Conservation (phyloP, 2,113 vertebrate genomes). For the Eolophus roseicapilla region DNA sequence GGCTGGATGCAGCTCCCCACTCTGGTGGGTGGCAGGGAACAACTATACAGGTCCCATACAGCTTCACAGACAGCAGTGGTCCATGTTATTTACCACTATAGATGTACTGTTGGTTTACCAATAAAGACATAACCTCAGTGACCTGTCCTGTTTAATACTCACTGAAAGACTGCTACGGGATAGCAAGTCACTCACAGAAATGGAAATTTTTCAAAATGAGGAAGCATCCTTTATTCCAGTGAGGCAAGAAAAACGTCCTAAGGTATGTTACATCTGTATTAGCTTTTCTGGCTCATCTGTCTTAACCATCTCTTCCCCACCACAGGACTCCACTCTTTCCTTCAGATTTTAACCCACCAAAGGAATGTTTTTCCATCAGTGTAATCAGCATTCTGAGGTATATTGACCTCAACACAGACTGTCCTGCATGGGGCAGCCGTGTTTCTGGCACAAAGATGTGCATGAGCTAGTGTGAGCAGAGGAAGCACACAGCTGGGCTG, state of each 20-base stretch:
- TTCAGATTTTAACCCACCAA: neutral
- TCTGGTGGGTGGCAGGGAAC: neutral
- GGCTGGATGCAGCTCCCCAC: neutral
- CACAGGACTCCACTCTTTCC: neutral
- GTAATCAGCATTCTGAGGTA: neutral
- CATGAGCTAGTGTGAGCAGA: accelerated
- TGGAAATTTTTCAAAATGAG: neutral
- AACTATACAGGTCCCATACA: neutral
- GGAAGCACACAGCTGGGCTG: neutral
- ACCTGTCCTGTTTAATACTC: neutral
- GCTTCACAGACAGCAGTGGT: neutral
- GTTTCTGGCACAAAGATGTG: neutral
- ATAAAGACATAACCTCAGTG: neutral
- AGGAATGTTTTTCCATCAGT: neutral
- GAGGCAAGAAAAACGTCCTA: neutral
- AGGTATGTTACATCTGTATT: neutral
- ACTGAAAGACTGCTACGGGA: neutral
- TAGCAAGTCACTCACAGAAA: neutral
- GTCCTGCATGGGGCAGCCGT: neutral
- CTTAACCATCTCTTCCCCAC: neutral
- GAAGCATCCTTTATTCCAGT: neutral
- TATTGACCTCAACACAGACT: neutral
- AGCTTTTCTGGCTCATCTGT: neutral
- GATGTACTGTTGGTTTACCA: neutral
- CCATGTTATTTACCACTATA: neutral